Percentiles rank a stretch among this genome's conserved stretches.
Evolutionary conservation across 1,140 invertebrate species (phyloP).

Genomic region (Caenorhabditis remanei): DNA sequence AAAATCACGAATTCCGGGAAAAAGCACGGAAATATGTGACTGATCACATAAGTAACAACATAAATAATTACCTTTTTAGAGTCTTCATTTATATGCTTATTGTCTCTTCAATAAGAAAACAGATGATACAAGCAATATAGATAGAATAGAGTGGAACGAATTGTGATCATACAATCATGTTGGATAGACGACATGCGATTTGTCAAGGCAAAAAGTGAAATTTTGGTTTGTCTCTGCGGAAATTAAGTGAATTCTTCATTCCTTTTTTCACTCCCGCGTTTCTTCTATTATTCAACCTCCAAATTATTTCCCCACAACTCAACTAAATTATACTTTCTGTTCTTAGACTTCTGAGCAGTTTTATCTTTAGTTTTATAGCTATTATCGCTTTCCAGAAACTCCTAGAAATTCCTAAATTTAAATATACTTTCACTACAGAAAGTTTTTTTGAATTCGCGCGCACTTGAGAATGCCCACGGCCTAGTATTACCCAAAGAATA

Average conservation of each 20-base stretch:
- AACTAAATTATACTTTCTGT: too few relatives aligned
- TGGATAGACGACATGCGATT: neutral
- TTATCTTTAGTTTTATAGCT: too few relatives aligned
- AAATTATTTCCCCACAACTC: too few relatives aligned
- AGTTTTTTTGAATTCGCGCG: neutral
- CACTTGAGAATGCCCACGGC: neutral
- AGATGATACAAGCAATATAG: neutral
- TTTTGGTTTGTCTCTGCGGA: constrained; percentile 58
- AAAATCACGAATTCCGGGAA: too few relatives aligned
- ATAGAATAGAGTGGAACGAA: neutral
- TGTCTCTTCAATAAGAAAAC: neutral
- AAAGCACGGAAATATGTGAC: too few relatives aligned
- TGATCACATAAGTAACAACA: too few relatives aligned
- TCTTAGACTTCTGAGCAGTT: too few relatives aligned
- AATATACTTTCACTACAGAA: neutral
- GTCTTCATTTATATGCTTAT: neutral
- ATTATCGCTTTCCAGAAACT: too few relatives aligned
- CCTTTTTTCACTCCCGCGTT: neutral
- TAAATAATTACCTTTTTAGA: neutral
- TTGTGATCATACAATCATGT: constrained; percentile 7
- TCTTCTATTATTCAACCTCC: too few relatives aligned
- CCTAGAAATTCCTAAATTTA: neutral
- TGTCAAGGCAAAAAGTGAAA: neutral
- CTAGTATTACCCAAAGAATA: neutral
- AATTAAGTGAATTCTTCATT: neutral